Evolutionary conservation across 2,888 invertebrate genomes (phyloP).

Genomic region (Mesorhabditis spiculigera): DNA sequence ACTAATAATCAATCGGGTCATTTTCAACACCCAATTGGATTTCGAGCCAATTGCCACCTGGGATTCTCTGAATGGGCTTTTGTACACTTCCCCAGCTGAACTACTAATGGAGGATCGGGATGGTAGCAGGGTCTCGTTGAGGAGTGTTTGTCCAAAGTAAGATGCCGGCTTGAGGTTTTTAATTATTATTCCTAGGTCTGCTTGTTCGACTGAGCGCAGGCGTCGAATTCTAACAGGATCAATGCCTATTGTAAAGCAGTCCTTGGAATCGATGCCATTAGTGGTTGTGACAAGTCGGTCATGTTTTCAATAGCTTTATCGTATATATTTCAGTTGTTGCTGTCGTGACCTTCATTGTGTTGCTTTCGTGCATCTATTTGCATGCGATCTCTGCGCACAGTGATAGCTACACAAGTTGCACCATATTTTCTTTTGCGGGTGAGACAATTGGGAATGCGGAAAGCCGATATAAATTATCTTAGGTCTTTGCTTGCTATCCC

Average conservation of each 20-base stretch:
- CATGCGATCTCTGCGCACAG: conserved; percentile 31
- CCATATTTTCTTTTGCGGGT: conserved; percentile 37
- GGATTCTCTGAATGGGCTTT: conserved; percentile 16
- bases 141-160: conserved; percentile 34
- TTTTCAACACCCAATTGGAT: conserved; percentile 29
- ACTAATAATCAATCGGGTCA: conserved; percentile 34
- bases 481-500: conserved; percentile 34
- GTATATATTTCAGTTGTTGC: conserved; percentile 14
- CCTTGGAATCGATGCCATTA: conserved; percentile 30
- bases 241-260: conserved; percentile 28
- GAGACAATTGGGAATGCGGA: not conserved
- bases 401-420: conserved; percentile 40
- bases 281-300: conserved; percentile 35
- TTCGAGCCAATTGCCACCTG: conserved; percentile 34
- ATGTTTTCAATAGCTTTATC: not conserved
- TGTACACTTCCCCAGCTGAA: conserved; percentile 26
- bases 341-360: conserved; percentile 37
- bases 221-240: conserved; percentile 23
- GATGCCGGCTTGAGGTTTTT: not conserved
- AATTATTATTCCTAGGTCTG: conserved; percentile 20
- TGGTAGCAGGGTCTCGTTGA: conserved; percentile 24
- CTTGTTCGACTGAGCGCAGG: conserved; percentile 30
- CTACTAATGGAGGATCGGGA: conserved; percentile 37
- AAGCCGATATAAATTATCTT: not conserved
- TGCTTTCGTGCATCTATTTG: conserved; percentile 47